phyloP scores from a whole-genome alignment of 2,113 vertebrate genomes.

The Microcebus lehilahytsara region DNA sequence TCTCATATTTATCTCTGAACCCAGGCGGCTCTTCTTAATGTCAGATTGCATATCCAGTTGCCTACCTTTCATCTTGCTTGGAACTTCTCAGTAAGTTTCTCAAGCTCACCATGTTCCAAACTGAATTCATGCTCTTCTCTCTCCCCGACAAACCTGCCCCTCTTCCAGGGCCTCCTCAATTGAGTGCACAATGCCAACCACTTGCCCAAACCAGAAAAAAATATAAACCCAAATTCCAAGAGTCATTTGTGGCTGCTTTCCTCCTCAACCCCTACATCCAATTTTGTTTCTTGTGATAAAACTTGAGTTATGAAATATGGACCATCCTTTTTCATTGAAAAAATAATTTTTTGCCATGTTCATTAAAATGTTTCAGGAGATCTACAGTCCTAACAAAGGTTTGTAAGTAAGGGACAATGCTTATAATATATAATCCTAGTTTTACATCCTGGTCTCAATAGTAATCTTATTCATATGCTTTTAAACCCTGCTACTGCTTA shows the following conservation, averaged over 20 bases:
- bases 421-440: background rate
- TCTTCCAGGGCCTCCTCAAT: background rate
- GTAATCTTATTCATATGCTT: conserved; percentile 21
- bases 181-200: background rate
- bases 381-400: background rate
- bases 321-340: background rate
- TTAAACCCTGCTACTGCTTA: conserved; percentile 11
- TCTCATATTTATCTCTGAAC: background rate
- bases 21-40: background rate
- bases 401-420: background rate
- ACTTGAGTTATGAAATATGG: background rate
- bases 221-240: background rate
- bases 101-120: background rate
- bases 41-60: background rate
- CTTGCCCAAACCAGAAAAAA: background rate
- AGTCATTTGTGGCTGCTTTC: background rate
- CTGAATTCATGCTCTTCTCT: background rate
- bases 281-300: background rate
- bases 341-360: background rate
- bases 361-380: background rate
- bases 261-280: background rate
- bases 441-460: background rate
- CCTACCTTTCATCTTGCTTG: background rate
- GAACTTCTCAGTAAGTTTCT: background rate
- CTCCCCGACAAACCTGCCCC: background rate